Evolutionary conservation across 2,888 invertebrate species (phyloP), one percentile per base, ranked within the genome.

Genomic region (Papilio elwesi): DNA sequence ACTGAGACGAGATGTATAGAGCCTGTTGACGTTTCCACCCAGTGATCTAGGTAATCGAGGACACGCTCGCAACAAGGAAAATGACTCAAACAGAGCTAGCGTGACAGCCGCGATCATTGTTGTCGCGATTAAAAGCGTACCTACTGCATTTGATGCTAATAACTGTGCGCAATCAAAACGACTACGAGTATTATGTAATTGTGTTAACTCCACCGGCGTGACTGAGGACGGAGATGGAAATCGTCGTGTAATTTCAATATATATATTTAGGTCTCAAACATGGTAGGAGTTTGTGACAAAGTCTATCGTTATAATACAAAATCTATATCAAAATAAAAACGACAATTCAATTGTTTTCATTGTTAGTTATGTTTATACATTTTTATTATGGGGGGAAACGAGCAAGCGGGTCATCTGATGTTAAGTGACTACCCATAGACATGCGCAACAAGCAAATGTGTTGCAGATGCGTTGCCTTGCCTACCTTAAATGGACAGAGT

Each of bases 21-120:
- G 26, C 13, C 38, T 57, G 38, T 26, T 47, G 62, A 47, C 62
- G 70, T 66, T 66, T 70, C 69, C 65, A 53, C 57, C 15, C 62
- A 65, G 70, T 59, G 67, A 71, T 65, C 52, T 70, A 71, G 68
- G 68, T 75, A 72, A 75, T 74, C 68, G 72, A 74, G 72, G 74
- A 74, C 72, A 66, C 47, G 64, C 16, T 67, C 55, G 55, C 49
- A 65, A 73, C 53, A 62, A 70, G 65, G 69, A 66, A 67, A 73
- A 73, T 53, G 26, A 70, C 16, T 52, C 47, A 69, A 73, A 43
- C 38, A 52, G 43, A 59, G 59, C 36, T 66, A 65, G 65, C 64
- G 51, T 69, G 68, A 57, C 51, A 11, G 51, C 63, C 57, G 26
- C 26, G 48, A 72, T 62, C 47, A 69, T 69, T 73, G 26, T 73